Conservation (phyloP, 2,888 invertebrate species). For the Tipula unca region DNA sequence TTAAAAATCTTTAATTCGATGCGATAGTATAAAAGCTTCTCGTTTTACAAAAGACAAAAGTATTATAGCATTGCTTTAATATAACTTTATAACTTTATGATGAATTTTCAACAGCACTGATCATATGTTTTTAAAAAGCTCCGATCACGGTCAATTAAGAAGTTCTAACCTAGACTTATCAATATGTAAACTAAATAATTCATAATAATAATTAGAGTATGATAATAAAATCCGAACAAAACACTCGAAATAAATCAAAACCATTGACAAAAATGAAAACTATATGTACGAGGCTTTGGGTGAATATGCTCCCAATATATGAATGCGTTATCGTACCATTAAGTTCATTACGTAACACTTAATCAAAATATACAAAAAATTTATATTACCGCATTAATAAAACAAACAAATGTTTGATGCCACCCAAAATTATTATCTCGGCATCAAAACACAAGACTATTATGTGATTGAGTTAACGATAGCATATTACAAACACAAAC, state of each 20-base stretch:
- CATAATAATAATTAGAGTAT: too few relatives aligned
- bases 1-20: too few relatives aligned
- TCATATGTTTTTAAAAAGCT: too few relatives aligned
- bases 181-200: too few relatives aligned
- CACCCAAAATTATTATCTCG: background rate
- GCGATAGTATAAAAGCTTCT: too few relatives aligned
- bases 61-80: too few relatives aligned
- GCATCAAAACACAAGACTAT: background rate
- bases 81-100: too few relatives aligned
- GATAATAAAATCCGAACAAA: too few relatives aligned
- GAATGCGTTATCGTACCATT: background rate
- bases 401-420: background rate
- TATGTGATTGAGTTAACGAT: conserved; percentile 4
- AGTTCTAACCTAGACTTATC: too few relatives aligned
- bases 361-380: background rate
- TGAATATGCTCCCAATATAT: background rate
- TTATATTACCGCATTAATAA: background rate
- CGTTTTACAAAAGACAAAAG: too few relatives aligned
- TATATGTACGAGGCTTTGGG: background rate
- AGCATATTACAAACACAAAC: background rate
- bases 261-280: background rate
- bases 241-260: background rate
- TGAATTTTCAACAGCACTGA: too few relatives aligned
- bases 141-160: too few relatives aligned
- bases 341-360: background rate